phyloP scores from a whole-genome alignment of 2,888 invertebrate genomes.

The Thymelicus sylvestris region DNA sequence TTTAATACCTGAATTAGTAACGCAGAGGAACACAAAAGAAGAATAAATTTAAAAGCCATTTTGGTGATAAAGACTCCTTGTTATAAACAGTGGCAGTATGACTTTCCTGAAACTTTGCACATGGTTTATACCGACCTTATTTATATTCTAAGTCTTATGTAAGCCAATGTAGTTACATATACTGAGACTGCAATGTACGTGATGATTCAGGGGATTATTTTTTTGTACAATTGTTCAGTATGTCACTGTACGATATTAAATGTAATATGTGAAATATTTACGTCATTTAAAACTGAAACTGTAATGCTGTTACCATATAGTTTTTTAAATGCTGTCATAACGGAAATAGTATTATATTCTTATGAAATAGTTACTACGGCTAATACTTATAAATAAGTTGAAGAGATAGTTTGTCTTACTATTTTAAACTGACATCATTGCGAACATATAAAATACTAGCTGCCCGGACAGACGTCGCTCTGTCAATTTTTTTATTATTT shows the following conservation, averaged over 20 bases:
- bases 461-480: no score
- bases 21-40: slow-evolving; percentile 2
- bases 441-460: no score
- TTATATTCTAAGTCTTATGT: background rate
- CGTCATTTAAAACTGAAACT: background rate
- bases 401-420: no score
- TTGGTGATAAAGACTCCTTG: background rate
- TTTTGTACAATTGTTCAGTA: slow-evolving; percentile 5
- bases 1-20: slow-evolving; percentile 11
- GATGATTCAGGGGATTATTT: background rate
- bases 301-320: no score
- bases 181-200: slow-evolving; percentile 28
- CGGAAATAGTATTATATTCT: no score
- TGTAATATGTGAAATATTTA: background rate
- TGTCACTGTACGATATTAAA: background rate
- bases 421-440: no score
- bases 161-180: background rate
- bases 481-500: no score
- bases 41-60: background rate
- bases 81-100: background rate
- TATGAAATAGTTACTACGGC: no score
- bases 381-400: no score
- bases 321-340: no score
- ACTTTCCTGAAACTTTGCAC: slow-evolving; percentile 9
- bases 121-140: slow-evolving; percentile 2